Evolutionary conservation across 1,140 invertebrate species (phyloP).

Genomic region (Drosophila tropicalis): DNA sequence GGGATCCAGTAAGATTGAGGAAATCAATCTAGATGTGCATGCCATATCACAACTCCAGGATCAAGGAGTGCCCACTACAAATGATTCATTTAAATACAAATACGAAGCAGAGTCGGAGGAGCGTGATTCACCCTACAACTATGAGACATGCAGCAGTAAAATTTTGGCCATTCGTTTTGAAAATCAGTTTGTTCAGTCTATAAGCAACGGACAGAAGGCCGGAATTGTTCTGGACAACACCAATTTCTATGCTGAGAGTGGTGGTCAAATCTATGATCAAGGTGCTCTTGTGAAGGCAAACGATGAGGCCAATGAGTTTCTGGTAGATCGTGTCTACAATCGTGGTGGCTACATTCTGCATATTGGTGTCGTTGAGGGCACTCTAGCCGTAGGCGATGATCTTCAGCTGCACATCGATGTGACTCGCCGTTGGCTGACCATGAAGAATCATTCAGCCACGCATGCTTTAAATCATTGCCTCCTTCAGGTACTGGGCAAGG

Average conservation of each 20-base stretch:
- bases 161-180: constrained; percentile 89
- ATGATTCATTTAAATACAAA: constrained; percentile 96
- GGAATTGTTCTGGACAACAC: constrained; percentile 96
- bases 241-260: constrained; percentile 98
- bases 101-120: constrained; percentile 88
- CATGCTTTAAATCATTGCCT: constrained; percentile 98
- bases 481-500: constrained; percentile 93
- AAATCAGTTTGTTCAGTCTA: constrained; percentile 94
- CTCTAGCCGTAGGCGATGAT: constrained; percentile 93
- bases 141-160: constrained; percentile 86
- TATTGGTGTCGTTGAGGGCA: constrained; percentile 94
- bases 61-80: constrained; percentile 90
- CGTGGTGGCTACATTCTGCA: constrained; percentile 98
- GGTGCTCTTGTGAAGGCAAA: constrained; percentile 95
- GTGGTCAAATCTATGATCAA: constrained; percentile 99
- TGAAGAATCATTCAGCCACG: constrained; percentile 99
- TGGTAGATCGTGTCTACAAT: constrained; percentile 97
- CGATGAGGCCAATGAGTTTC: constrained; percentile 95
- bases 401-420: constrained; percentile 93
- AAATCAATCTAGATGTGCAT: constrained; percentile 96
- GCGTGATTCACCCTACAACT: constrained; percentile 89
- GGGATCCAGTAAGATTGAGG: constrained; percentile 89
- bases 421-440: constrained; percentile 92
- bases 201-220: constrained; percentile 93
- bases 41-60: constrained; percentile 96